Percentiles rank a stretch among this genome's conserved stretches.
These are phyloP conservation scores for Diarsia dahlii DNA, from an alignment of 2,888 invertebrate species.

Conservation along the genomic window DNA sequence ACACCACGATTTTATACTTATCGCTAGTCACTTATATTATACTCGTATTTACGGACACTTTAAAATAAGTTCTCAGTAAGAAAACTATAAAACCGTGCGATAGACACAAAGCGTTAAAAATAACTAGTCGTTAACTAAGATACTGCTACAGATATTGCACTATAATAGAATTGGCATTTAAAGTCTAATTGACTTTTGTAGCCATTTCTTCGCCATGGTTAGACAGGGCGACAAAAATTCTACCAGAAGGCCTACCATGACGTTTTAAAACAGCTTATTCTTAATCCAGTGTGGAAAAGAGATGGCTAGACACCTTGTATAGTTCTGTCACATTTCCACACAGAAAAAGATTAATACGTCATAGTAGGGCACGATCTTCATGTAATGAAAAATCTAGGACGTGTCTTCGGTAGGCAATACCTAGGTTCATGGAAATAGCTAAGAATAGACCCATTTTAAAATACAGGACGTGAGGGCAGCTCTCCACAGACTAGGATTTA, in stretches of 20 bases:
- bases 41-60: no score
- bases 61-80: neutral
- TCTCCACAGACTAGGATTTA: no score
- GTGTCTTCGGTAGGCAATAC: neutral
- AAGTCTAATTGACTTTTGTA: slow-evolving; percentile 13
- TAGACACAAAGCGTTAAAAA: neutral
- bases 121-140: slow-evolving; percentile 36
- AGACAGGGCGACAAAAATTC: neutral
- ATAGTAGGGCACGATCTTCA: no score
- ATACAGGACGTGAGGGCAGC: no score
- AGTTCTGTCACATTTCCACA: no score
- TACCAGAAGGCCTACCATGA: no score
- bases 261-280: no score
- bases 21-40: neutral
- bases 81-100: neutral
- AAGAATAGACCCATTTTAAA: neutral
- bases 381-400: no score
- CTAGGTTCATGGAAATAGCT: neutral
- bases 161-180: slow-evolving; percentile 35
- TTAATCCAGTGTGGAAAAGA: no score
- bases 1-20: neutral
- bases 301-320: no score
- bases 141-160: slow-evolving; percentile 7
- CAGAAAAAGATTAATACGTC: no score
- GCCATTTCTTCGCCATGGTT: neutral